phyloP scores from a whole-genome alignment of 2,113 vertebrate genomes.

The Pagrus major region DNA sequence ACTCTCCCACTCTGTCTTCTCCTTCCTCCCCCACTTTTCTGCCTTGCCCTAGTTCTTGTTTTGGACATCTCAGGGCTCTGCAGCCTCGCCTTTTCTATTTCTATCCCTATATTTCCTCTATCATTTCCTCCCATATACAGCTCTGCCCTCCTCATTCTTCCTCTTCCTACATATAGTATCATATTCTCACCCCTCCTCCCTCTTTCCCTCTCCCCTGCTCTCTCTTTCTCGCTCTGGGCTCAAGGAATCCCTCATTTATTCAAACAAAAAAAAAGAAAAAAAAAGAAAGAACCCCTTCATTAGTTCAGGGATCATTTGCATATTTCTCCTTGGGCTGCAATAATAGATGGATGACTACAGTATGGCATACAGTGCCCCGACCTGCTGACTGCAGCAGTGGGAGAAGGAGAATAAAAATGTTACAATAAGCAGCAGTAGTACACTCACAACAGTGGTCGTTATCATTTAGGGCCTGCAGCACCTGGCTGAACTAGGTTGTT shows the following conservation, averaged over 20 bases:
- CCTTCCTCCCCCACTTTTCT: slow-evolving; percentile 32
- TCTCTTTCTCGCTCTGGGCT: slow-evolving; percentile 9
- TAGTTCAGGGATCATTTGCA: slow-evolving; percentile 52
- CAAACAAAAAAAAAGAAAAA: slow-evolving; percentile 15
- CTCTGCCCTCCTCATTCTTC: background rate
- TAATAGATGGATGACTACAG: slow-evolving; percentile 44
- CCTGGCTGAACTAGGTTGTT: background rate
- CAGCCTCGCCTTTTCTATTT: slow-evolving; percentile 4
- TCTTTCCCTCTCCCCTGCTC: slow-evolving; percentile 1
- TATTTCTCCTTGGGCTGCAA: slow-evolving; percentile 42
- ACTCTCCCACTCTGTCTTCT: background rate
- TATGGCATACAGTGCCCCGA: slow-evolving; percentile 1
- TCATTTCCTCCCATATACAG: background rate
- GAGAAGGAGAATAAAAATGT: slow-evolving; percentile 14
- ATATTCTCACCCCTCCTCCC: background rate
- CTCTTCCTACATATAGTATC: slow-evolving; percentile 2
- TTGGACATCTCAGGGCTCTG: slow-evolving; percentile 24
- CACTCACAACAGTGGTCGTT: background rate
- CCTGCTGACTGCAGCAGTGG: slow-evolving; percentile 39
- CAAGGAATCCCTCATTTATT: slow-evolving; percentile 58
- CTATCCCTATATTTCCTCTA: background rate
- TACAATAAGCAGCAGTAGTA: slow-evolving; percentile 4
- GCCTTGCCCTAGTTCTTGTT: slow-evolving; percentile 46
- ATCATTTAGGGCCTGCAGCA: background rate
- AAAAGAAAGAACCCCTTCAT: slow-evolving; percentile 30